These are phyloP conservation scores for Drosophila jambulina DNA, from an alignment of 1,140 invertebrate genomes.

Conservation along the genomic window DNA sequence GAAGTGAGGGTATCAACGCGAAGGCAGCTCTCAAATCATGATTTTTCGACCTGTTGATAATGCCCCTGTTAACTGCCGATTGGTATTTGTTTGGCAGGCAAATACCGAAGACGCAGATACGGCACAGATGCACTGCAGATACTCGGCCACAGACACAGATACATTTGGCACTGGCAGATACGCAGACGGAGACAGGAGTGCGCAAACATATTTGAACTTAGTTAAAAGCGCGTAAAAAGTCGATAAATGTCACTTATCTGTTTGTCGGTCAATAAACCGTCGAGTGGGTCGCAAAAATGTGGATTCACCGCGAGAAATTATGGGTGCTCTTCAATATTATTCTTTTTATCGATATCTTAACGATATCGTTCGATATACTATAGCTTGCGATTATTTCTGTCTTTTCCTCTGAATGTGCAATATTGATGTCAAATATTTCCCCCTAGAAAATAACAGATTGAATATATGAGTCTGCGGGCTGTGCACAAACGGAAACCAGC, in stretches of 20 bases:
- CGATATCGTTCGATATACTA: no score
- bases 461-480: slow-evolving; percentile 37
- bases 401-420: no score
- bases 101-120: slow-evolving; percentile 43
- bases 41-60: slow-evolving; percentile 55
- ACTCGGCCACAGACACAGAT: slow-evolving; percentile 22
- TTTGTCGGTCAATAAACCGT: slow-evolving; percentile 59
- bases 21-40: slow-evolving; percentile 32
- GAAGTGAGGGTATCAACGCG: slow-evolving; percentile 59
- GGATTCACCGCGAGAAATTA: neutral
- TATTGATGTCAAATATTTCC: no score
- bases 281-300: neutral
- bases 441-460: neutral
- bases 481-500: slow-evolving; percentile 42
- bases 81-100: slow-evolving; percentile 62
- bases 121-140: slow-evolving; percentile 53
- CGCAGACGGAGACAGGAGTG: slow-evolving; percentile 55
- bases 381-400: no score
- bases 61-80: slow-evolving; percentile 57
- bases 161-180: slow-evolving; percentile 43
- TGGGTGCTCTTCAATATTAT: no score
- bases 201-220: slow-evolving; percentile 79
- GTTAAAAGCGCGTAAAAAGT: slow-evolving; percentile 82
- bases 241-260: slow-evolving; percentile 83
- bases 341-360: no score